A percentile compares a stretch with the other conserved stretches of the same genome.
Conservation (phyloP, 2,888 invertebrate species). For the Melieria omissa region DNA sequence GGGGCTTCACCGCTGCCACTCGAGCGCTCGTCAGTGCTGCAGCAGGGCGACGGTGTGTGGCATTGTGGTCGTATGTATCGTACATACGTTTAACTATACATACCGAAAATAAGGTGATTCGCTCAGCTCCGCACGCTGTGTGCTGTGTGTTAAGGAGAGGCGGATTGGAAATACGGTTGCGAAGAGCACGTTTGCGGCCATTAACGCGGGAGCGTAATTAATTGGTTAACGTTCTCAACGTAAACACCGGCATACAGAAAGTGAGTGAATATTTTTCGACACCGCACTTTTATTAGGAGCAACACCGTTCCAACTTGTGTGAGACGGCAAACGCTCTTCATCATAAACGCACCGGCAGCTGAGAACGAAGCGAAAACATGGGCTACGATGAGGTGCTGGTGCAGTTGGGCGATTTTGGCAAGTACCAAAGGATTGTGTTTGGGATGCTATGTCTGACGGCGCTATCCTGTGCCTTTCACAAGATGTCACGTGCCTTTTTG, state of each 20-base stretch:
- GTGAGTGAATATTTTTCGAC: background rate
- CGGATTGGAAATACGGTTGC: too few relatives aligned
- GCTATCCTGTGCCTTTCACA: slow-evolving; percentile 79
- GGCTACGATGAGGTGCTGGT: slow-evolving; percentile 78
- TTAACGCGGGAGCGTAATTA: background rate
- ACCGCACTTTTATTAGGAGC: too few relatives aligned
- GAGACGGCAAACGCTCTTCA: background rate
- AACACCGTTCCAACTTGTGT: too few relatives aligned
- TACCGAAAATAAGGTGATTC: slow-evolving; percentile 21
- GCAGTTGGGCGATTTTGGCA: slow-evolving; percentile 77
- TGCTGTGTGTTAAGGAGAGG: background rate
- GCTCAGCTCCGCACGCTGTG: background rate
- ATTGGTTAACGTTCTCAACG: background rate
- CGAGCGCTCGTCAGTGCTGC: too few relatives aligned
- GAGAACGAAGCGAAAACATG: slow-evolving; percentile 65
- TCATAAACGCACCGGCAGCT: background rate
- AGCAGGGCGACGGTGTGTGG: too few relatives aligned
- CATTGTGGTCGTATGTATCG: background rate
- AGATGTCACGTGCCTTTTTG: slow-evolving; percentile 77
- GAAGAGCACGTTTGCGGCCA: too few relatives aligned
- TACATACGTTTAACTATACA: slow-evolving; percentile 12
- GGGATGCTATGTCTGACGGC: slow-evolving; percentile 77
- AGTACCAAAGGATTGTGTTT: slow-evolving; percentile 76
- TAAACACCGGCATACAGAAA: background rate
- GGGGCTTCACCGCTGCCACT: background rate